Evolutionary conservation across 2,888 invertebrate genomes (phyloP).

Genomic region (Clunio marinus): DNA sequence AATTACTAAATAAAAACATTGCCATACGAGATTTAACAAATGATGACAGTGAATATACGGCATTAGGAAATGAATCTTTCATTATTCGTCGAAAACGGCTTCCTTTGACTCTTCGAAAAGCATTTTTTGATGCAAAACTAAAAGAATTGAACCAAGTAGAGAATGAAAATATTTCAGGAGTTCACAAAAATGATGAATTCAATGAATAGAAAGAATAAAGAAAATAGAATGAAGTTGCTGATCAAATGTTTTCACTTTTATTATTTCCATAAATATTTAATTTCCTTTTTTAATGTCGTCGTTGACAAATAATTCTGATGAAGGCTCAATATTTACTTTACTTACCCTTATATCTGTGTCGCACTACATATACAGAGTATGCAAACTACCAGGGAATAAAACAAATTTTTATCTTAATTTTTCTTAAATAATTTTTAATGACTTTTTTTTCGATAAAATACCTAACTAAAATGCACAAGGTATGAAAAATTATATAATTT

Average conservation of each 20-base stretch:
- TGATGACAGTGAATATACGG: conserved; percentile 61
- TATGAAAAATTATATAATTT: too few relatives aligned
- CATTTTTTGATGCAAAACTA: conserved; percentile 59
- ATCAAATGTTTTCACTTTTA: not conserved
- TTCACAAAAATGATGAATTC: not conserved
- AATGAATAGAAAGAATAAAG: not conserved
- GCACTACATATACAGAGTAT: too few relatives aligned
- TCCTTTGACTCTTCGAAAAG: conserved; percentile 62
- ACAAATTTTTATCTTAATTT: too few relatives aligned
- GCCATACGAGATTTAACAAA: conserved; percentile 62
- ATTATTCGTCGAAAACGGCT: conserved; percentile 61
- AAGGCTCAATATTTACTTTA: too few relatives aligned
- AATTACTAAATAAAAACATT: conserved; percentile 66
- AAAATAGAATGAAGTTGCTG: not conserved
- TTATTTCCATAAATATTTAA: too few relatives aligned
- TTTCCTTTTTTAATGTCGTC: too few relatives aligned
- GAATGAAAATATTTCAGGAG: not conserved
- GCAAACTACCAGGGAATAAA: too few relatives aligned
- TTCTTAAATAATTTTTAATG: too few relatives aligned
- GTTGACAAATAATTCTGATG: too few relatives aligned
- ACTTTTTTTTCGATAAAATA: too few relatives aligned
- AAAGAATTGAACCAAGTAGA: conserved; percentile 46
- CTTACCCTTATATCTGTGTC: too few relatives aligned
- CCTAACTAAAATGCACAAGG: too few relatives aligned
- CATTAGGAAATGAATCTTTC: conserved; percentile 66